Evolutionary conservation across 2,113 vertebrate species (phyloP).

Genomic region (Hyla sarda): DNA sequence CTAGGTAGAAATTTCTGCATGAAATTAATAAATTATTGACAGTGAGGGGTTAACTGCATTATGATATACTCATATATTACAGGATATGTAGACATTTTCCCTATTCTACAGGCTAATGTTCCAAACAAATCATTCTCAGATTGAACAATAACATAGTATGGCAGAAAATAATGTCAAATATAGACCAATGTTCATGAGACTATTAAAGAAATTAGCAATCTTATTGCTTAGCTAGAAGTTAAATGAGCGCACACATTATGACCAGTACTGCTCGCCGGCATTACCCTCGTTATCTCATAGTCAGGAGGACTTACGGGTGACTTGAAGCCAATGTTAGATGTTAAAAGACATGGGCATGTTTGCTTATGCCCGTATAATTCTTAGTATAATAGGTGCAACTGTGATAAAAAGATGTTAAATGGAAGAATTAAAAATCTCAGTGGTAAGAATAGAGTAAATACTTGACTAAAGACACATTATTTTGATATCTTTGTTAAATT

Average conservation of each 20-base stretch:
- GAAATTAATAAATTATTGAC: not conserved
- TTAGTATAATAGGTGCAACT: not conserved
- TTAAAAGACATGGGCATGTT: constrained; percentile 10
- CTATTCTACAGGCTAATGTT: not conserved
- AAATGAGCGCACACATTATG: not conserved
- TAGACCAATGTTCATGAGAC: not conserved
- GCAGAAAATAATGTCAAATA: not conserved
- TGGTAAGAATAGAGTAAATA: not conserved
- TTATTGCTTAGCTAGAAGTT: not conserved
- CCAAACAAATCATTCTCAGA: not conserved
- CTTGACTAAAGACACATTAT: constrained; percentile 20
- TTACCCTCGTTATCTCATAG: constrained; percentile 2
- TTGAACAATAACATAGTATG: not conserved
- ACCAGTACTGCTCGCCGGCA: not conserved
- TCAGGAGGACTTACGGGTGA: not conserved
- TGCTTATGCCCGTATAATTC: not conserved
- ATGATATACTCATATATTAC: not conserved
- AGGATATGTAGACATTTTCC: not conserved
- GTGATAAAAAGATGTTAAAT: not conserved
- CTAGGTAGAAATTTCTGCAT: not conserved
- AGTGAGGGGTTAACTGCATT: constrained; percentile 15
- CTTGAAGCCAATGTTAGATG: not conserved
- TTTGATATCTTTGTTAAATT: constrained; percentile 40
- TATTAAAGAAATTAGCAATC: not conserved
- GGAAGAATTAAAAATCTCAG: not conserved